Evolutionary conservation across 2,797 vertebrate genomes (phyloP), one percentile per base, ranked within the genome.

Genomic region (Carcharodon carcharias): DNA sequence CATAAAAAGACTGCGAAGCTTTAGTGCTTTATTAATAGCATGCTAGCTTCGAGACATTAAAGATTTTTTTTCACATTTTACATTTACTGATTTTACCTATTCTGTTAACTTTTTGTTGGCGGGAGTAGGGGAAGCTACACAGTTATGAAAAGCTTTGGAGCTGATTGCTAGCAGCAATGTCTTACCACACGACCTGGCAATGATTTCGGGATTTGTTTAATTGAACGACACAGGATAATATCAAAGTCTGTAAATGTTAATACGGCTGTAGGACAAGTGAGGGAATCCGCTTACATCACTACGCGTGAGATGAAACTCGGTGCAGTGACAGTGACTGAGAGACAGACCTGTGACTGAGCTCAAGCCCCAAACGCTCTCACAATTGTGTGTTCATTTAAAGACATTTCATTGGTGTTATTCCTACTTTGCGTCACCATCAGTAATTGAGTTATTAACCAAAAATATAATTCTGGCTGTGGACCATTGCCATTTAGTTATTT

Each of bases 21-120:
- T 93, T 93, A 45, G 61, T 93, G 61, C 61, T 93, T 40, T 93
- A 93, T 93, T 93, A 93, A 93, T 93, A 63, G 91, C 88, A 45
- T 18, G 61, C 63, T 93, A 93, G 91, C 91, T 93, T 35, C 61
- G 7, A 67, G n/a, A 67, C 61, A 93, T 93, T 93, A 67, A 92
- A n/a, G 61, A 26, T 67, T 93, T 77, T 35, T 93, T 67, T 40
- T n/a, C 89, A 63, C 35, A 40, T 92, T 92, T 93, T 93, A 93
- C 91, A 67, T 67, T 93, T 67, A 67, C 91, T 65, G 61, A 45
- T 91, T 89, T 45, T 93, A 45, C 56, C 58, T 91, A 58, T 1
- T 18, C 56, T 91, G 88, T 91, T 91, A 91, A 91, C 31, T 91
- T 91, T 91, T n/a, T 63, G 58, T 63, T 92, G 35, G 16, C 58